Conservation (phyloP, 2,113 vertebrate species). For the Hippocampus zosterae region DNA sequence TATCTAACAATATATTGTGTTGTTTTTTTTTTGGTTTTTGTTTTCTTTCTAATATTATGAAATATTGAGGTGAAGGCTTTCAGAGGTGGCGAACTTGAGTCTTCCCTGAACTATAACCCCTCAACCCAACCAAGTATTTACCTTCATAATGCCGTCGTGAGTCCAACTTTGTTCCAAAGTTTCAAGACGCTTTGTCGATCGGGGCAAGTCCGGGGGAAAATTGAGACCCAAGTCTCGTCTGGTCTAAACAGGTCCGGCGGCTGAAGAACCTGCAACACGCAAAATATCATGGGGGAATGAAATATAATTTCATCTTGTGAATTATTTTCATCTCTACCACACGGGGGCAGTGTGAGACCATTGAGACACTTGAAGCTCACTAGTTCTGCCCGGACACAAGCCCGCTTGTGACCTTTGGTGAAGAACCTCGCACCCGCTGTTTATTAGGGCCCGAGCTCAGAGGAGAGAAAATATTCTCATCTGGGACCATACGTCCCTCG, state of each 20-base stretch:
- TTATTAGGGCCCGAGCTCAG: not conserved
- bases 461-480: not conserved
- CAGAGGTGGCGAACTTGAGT: not conserved
- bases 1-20: not conserved
- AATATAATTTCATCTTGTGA: not conserved
- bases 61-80: constrained; percentile 14
- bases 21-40: not conserved
- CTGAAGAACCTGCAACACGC: too few species aligned
- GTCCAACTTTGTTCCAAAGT: too few species aligned
- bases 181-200: too few species aligned
- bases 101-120: not conserved
- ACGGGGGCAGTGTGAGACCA: constrained; percentile 43
- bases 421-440: not conserved
- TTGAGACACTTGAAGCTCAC: not conserved
- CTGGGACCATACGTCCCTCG: not conserved
- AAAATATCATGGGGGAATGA: too few species aligned
- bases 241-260: too few species aligned
- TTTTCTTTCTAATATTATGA: not conserved
- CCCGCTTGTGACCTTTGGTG: not conserved
- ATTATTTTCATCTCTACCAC: constrained; percentile 35
- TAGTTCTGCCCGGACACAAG: not conserved
- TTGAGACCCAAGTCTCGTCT: too few species aligned
- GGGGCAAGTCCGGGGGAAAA: too few species aligned
- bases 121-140: too few species aligned
- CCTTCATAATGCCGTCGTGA: too few species aligned